A percentile compares a stretch with the other conserved stretches of the same genome.
These are phyloP conservation scores for Dolichallabes microphthalmus DNA, from an alignment of 2,113 vertebrate genomes.

Conservation along the genomic window DNA sequence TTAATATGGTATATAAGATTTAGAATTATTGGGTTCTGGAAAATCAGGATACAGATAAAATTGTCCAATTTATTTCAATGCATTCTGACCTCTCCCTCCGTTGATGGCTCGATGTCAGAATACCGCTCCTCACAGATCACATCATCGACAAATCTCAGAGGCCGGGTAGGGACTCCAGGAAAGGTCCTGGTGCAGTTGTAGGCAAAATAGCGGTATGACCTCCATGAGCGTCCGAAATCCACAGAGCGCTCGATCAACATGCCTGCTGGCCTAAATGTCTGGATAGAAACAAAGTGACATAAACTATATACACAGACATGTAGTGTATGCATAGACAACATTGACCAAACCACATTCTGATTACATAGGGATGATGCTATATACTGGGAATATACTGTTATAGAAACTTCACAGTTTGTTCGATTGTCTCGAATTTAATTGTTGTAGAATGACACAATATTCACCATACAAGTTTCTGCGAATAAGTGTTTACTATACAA, in stretches of 20 bases:
- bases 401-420: neutral
- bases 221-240: slow-evolving; percentile 79
- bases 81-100: slow-evolving; percentile 76
- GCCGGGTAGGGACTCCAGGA: slow-evolving; percentile 61
- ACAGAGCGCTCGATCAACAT: slow-evolving; percentile 83
- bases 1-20: neutral
- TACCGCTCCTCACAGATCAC: slow-evolving; percentile 84
- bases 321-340: neutral
- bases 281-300: neutral
- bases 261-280: slow-evolving; percentile 84
- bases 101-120: slow-evolving; percentile 84
- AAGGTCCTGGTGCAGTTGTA: slow-evolving; percentile 83
- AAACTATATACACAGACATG: neutral
- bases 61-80: neutral
- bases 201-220: slow-evolving; percentile 81
- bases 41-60: neutral
- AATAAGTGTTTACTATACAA: neutral
- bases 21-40: neutral
- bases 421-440: neutral
- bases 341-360: neutral
- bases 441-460: neutral
- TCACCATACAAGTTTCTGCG: neutral
- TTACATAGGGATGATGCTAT: neutral
- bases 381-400: neutral
- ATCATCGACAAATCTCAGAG: slow-evolving; percentile 73